Evolutionary conservation across 2,113 vertebrate species (phyloP).

Genomic region (Anolis sagrei): DNA sequence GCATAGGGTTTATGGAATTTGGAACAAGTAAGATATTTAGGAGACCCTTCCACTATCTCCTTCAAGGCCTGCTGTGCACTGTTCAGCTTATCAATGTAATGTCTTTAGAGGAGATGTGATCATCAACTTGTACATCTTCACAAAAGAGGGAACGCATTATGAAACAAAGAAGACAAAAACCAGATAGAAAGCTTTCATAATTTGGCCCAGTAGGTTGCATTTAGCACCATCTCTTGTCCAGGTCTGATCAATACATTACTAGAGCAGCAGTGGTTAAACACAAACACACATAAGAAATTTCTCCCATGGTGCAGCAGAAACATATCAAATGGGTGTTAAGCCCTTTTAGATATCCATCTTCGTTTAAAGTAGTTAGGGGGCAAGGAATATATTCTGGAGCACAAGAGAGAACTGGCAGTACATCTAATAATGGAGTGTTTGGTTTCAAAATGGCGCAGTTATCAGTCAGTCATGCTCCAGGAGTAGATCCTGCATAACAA

Average conservation of each 20-base stretch:
- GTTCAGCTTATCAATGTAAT: too few species aligned
- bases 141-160: too few species aligned
- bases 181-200: too few species aligned
- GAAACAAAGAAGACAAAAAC: too few species aligned
- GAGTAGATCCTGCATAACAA: slow-evolving; percentile 67
- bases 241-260: neutral
- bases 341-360: neutral
- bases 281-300: neutral
- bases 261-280: neutral
- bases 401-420: slow-evolving; percentile 57
- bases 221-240: neutral
- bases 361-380: slow-evolving; percentile 34
- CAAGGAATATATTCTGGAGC: slow-evolving; percentile 55
- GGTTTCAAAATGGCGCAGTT: slow-evolving; percentile 60
- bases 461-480: slow-evolving; percentile 58
- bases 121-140: too few species aligned
- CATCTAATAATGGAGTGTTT: slow-evolving; percentile 45
- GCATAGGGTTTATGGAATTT: too few species aligned
- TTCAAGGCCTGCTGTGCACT: too few species aligned
- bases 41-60: too few species aligned
- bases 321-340: slow-evolving; percentile 1
- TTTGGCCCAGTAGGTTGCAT: neutral
- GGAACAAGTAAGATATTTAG: too few species aligned
- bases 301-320: neutral
- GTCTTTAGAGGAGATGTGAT: too few species aligned